A percentile compares a stretch with the other conserved stretches of the same genome.
Conservation (phyloP, 1,140 invertebrate genomes). For the Heliconius congener region DNA sequence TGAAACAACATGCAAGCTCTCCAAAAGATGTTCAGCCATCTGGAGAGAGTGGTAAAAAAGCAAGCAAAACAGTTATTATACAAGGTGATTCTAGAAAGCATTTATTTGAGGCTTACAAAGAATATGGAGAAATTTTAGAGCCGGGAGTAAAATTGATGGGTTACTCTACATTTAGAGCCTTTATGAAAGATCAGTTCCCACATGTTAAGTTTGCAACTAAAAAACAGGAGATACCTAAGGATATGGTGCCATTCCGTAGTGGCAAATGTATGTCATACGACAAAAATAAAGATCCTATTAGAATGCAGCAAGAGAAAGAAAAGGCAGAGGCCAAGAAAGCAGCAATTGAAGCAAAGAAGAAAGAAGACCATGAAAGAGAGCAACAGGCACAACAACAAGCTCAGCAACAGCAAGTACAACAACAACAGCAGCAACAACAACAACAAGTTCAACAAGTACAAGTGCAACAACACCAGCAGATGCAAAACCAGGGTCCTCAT, state of each 20-base stretch:
- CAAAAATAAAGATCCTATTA: slow-evolving; percentile 78
- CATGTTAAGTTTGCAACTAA: slow-evolving; percentile 86
- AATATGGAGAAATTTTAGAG: slow-evolving; percentile 86
- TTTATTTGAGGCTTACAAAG: slow-evolving; percentile 87
- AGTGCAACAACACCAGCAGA: slow-evolving; percentile 73
- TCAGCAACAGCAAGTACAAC: slow-evolving; percentile 68
- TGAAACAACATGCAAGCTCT: slow-evolving; percentile 79
- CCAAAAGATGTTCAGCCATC: slow-evolving; percentile 82
- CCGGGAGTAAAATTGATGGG: slow-evolving; percentile 88
- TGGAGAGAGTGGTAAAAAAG: slow-evolving; percentile 70
- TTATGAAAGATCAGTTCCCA: slow-evolving; percentile 91
- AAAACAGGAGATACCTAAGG: slow-evolving; percentile 83
- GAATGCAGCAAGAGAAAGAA: slow-evolving; percentile 77
- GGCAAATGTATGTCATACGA: slow-evolving; percentile 78
- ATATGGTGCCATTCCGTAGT: slow-evolving; percentile 78
- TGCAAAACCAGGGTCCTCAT: slow-evolving; percentile 73
- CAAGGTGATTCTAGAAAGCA: slow-evolving; percentile 88
- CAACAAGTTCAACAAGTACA: slow-evolving; percentile 68
- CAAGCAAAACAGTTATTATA: slow-evolving; percentile 82
- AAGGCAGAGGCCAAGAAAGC: slow-evolving; percentile 74
- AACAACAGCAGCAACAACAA: slow-evolving; percentile 65
- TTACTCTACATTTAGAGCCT: slow-evolving; percentile 89
- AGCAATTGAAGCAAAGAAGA: slow-evolving; percentile 76
- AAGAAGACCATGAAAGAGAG: slow-evolving; percentile 70
- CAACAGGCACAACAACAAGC: slow-evolving; percentile 71